Base-by-base conservation (phyloP, 2,113 vertebrate species). In the Dromas ardeola region DNA sequence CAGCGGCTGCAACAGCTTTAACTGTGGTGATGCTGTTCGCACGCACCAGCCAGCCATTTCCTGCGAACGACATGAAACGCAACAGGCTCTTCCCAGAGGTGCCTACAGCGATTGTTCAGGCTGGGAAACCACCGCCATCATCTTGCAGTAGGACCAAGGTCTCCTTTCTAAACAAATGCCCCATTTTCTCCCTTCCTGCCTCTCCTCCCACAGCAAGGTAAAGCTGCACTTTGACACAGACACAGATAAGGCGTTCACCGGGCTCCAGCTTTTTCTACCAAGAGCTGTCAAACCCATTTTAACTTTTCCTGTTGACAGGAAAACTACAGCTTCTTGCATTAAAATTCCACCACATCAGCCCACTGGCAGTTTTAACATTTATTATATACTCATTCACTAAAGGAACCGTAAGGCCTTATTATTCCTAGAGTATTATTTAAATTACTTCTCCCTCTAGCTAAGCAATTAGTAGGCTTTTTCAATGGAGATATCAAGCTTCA, bases 31-130 rank as follows among this genome's bases (percentile, higher is more conserved):
- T 42, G 34, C 71, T 43, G 1, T 13, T 1, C n/a, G 47, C 6
- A 23, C 66, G 9, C 18, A 17, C 9, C 70, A 74, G 30, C 21
- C 12, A 29, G 34, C 34, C 34, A 26, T 6, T 36, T 20, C 27
- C 3, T 1, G 40, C 1, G 2, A 19, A 4, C 2, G 34, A 14
- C 6, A 9, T 2, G 27, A n/a, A 50, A 19, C 20, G 36, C 78
- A 50, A 50, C 58, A 72, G 45, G 45, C 55, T 66, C 27, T 0
- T 50, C 11, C 58, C 79, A 88, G 53, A 49, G 43, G 52, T 47
- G 56, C 61, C 56, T 8, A 72, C 5, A 67, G 50, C 25, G 79
- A 9, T 0, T 11, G 10, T 36, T 66, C 3, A 65, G 63, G 59
- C 42, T 80, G 26, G 8, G 29, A 49, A 65, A 61, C 42, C 2